phyloP scores from a whole-genome alignment of 2,888 invertebrate genomes.

The Drosophila atripex region DNA sequence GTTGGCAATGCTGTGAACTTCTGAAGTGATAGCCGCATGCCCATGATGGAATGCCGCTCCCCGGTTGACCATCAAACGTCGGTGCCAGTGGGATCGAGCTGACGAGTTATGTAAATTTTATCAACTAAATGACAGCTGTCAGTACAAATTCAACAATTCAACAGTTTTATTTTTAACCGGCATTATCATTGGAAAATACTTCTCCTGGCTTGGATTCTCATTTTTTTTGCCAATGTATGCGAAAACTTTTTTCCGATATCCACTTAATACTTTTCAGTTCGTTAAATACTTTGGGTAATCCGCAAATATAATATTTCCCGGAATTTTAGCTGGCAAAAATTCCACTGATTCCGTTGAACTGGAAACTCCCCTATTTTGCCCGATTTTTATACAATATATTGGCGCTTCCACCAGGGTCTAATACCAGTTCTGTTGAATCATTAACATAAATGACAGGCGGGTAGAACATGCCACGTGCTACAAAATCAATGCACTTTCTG shows the following conservation, averaged over 20 bases:
- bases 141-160: neutral
- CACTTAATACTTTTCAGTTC: constrained; percentile 1
- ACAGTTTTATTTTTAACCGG: neutral
- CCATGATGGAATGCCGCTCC: constrained; percentile 6
- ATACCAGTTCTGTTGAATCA: constrained; percentile 55
- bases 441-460: constrained; percentile 71
- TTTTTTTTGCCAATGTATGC: too few species aligned
- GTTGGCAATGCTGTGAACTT: neutral
- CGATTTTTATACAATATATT: neutral
- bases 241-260: neutral
- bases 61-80: constrained; percentile 11
- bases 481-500: constrained; percentile 70
- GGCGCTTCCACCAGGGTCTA: constrained; percentile 39
- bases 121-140: constrained; percentile 23
- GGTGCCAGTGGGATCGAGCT: neutral
- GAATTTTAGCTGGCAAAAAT: neutral
- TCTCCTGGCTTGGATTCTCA: neutral
- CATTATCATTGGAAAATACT: neutral
- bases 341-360: neutral
- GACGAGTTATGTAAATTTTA: constrained; percentile 1
- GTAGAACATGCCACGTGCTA: constrained; percentile 45
- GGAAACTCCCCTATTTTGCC: too few species aligned
- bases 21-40: neutral
- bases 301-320: neutral
- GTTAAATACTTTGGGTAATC: constrained; percentile 3